These are phyloP conservation scores for Acholoe squamosa DNA, from an alignment of 2,888 invertebrate genomes.

Conservation along the genomic window DNA sequence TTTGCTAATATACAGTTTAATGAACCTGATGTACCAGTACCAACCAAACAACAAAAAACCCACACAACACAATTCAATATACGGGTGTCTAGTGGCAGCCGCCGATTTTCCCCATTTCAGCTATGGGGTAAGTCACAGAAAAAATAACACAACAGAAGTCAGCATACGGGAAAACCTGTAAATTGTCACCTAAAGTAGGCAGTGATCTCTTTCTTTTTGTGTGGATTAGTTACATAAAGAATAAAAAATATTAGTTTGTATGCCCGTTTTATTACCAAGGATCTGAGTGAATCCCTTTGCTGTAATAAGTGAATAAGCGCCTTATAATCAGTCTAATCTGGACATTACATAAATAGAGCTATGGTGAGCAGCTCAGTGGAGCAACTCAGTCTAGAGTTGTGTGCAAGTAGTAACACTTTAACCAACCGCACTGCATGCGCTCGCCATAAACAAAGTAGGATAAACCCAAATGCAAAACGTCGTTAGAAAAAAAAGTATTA, in stretches of 20 bases:
- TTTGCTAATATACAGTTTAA: constrained; percentile 59
- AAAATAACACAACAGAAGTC: constrained; percentile 51
- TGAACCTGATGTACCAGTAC: constrained; percentile 55
- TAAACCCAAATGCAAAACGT: not conserved
- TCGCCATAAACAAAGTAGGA: not conserved
- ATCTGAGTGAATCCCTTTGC: no score
- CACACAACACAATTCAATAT: constrained; percentile 47
- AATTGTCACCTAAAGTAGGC: constrained; percentile 15
- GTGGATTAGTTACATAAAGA: not conserved
- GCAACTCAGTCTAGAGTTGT: no score
- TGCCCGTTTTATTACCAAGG: no score
- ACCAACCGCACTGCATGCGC: not conserved
- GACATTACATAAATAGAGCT: not conserved
- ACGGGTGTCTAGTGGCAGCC: constrained; percentile 7
- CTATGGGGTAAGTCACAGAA: not conserved
- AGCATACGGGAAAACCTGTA: constrained; percentile 37
- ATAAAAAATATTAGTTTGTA: not conserved
- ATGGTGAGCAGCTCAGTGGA: no score
- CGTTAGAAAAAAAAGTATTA: no score
- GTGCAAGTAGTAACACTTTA: no score
- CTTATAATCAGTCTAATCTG: not conserved
- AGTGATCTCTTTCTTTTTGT: constrained; percentile 1
- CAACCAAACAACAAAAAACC: constrained; percentile 48
- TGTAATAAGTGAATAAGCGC: no score
- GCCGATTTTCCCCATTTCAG: not conserved